These are phyloP conservation scores for Anthophora plumipes DNA, from an alignment of 2,888 invertebrate species.

Conservation along the genomic window DNA sequence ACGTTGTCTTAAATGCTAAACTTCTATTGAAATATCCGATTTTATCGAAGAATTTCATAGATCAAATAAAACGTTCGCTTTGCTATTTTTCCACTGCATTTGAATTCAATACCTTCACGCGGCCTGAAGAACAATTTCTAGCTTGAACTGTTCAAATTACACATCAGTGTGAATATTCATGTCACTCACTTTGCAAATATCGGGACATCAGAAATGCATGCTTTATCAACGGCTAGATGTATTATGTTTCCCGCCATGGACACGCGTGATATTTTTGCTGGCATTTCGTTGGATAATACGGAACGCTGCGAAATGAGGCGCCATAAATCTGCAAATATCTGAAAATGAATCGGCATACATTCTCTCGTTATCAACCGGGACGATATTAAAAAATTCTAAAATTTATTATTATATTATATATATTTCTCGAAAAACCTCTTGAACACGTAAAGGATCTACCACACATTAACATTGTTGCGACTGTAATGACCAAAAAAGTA, in stretches of 20 bases:
- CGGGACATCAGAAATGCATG: neutral
- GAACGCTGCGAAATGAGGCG: neutral
- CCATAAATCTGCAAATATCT: slow-evolving; percentile 10
- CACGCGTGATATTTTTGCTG: neutral
- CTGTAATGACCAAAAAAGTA: too few relatives aligned
- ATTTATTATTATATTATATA: too few relatives aligned
- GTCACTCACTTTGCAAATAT: neutral
- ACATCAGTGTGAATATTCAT: too few relatives aligned
- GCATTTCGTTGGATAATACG: neutral
- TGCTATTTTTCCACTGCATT: too few relatives aligned
- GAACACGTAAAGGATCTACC: neutral
- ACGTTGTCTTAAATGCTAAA: too few relatives aligned
- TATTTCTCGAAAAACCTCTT: neutral
- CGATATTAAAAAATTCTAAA: neutral
- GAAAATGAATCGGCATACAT: slow-evolving; percentile 2
- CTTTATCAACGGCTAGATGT: neutral
- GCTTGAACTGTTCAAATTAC: neutral
- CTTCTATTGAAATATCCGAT: too few relatives aligned
- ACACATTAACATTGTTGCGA: neutral
- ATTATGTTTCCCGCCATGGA: neutral
- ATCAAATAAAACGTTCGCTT: too few relatives aligned
- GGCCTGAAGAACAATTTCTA: neutral
- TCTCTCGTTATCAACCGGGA: slow-evolving; percentile 4
- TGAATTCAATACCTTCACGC: neutral
- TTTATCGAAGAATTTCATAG: too few relatives aligned